Evolutionary conservation across 2,888 invertebrate genomes (phyloP), one percentile per base, ranked within the genome.

Genomic region (Sphinx pinastri): DNA sequence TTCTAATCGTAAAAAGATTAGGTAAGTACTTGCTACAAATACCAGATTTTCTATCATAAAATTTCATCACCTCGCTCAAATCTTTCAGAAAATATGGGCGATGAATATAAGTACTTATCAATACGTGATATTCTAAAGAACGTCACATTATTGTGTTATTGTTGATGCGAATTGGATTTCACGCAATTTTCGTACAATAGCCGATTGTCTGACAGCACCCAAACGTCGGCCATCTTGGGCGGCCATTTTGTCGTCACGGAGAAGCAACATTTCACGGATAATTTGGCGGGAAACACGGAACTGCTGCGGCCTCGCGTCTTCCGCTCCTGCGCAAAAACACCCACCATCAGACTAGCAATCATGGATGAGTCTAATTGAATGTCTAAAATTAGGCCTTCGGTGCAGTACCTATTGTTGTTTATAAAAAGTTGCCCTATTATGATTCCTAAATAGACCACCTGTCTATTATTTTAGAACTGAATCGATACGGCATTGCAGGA

Each of bases 231-330:
- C 71, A 73, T 73, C 67, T 73, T 66, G 45, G 69, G 69, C 75
- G 68, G 80, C 79, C 83, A 82, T 81, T 59, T 79, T 78, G 80
- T 70, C 78, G 79, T 84, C 81, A 80, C 82, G 83, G 73, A 75
- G 76, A 73, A 74, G 75, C 75, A 74, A 78, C 79, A 81, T 80
- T 84, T 82, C 82, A 81, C 83, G 82, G 81, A 78, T 77, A 81
- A 79, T 79, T 81, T 79, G 79, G 81, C 79, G 84, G 84, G 80
- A 82, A 84, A 82, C 81, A 75, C 86, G 88, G 88, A 88, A 87
- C 71, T 76, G 52, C 54, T 63, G 73, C 75, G 85, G 71, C 86
- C 87, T 88, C 83, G 86, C 76, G 75, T 69, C 86, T 88, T 88
- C 89, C 88, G 89, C 79, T 71, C 73, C 73, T 67, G 66, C 70